These are phyloP conservation scores for Neria commutata DNA, from an alignment of 2,888 invertebrate species.

Conservation along the genomic window DNA sequence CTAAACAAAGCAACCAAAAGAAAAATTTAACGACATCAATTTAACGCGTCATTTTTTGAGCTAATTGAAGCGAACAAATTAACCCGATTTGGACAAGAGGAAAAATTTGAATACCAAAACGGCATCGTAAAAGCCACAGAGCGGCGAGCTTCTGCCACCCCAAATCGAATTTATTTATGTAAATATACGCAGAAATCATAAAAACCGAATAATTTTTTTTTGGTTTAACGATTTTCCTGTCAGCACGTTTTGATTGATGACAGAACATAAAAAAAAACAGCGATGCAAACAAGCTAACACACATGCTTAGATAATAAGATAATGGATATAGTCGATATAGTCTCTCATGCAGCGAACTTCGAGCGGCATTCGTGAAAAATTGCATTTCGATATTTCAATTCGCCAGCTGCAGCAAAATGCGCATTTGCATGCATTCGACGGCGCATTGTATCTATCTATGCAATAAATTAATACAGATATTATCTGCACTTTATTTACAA, in stretches of 20 bases:
- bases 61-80: background rate
- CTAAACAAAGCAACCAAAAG: background rate
- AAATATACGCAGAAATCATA: slow-evolving; percentile 2
- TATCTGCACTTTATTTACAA: slow-evolving; percentile 22
- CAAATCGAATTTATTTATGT: slow-evolving; percentile 12
- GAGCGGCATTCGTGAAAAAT: no score
- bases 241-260: slow-evolving; percentile 29
- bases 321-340: no score
- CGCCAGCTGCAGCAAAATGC: no score
- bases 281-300: background rate
- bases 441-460: no score
- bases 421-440: no score
- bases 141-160: background rate
- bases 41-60: background rate
- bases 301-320: no score
- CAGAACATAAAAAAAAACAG: slow-evolving; percentile 32
- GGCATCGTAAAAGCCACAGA: background rate
- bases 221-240: background rate
- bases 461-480: slow-evolving; percentile 25
- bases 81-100: background rate
- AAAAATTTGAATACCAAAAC: no score
- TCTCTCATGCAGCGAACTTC: no score
- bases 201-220: background rate
- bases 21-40: background rate
- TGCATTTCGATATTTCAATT: no score